Percentiles rank a stretch among this genome's conserved stretches.
Conservation (phyloP, 2,113 vertebrate genomes). For the Rallus limicola region DNA sequence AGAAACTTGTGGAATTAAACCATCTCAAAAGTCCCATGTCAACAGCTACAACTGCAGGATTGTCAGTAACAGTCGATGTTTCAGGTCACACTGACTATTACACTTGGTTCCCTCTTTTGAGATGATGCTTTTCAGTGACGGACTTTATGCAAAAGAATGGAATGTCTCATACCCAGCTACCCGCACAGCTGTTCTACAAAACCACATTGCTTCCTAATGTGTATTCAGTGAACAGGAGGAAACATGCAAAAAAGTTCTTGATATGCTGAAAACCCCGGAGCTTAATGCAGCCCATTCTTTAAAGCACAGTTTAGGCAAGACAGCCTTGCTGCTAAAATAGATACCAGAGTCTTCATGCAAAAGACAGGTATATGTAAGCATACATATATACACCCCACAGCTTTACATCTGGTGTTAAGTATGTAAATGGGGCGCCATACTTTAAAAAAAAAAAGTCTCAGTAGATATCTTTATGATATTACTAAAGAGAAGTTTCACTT, state of each 20-base stretch:
- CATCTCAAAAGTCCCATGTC: neutral
- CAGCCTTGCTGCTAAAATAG: neutral
- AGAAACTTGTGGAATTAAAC: neutral
- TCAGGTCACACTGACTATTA: neutral
- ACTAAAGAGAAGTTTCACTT: slow-evolving; percentile 56
- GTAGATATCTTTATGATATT: neutral
- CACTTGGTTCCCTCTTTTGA: neutral
- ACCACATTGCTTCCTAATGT: neutral
- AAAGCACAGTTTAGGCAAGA: neutral
- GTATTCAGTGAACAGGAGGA: neutral
- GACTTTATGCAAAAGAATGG: neutral
- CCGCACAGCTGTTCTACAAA: neutral
- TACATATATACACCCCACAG: neutral
- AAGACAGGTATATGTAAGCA: neutral
- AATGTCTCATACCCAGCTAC: neutral
- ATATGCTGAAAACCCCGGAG: neutral
- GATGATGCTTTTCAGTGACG: neutral
- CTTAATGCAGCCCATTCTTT: neutral
- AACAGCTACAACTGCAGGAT: neutral
- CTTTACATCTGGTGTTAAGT: neutral
- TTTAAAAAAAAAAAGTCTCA: neutral
- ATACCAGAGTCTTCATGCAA: neutral
- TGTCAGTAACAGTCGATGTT: neutral
- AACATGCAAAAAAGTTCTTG: neutral
- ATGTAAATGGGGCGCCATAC: neutral